Conservation (phyloP, 2,888 invertebrate species). For the Brachyptera putata region DNA sequence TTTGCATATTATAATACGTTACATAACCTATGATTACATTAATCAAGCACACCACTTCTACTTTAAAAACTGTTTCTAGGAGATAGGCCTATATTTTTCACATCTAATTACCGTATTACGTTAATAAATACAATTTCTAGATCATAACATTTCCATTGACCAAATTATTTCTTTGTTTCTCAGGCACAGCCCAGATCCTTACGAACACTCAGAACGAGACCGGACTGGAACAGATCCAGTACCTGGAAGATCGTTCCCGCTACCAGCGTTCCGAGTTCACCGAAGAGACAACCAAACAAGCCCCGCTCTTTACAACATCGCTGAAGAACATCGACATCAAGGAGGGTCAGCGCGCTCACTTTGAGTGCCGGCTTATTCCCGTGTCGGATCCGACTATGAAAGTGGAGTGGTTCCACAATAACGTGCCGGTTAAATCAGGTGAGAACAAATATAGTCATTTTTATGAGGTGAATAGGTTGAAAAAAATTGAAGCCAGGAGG, state of each 20-base stretch:
- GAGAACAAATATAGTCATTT: no score
- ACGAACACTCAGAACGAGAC: constrained; percentile 83
- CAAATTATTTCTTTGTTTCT: no score
- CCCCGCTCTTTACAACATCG: constrained; percentile 90
- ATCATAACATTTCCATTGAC: no score
- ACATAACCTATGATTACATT: no score
- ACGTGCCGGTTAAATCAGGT: constrained; percentile 79
- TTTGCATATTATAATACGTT: no score
- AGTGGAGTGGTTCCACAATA: constrained; percentile 95
- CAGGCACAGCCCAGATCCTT: constrained; percentile 66
- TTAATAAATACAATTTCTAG: no score
- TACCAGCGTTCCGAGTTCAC: constrained; percentile 69
- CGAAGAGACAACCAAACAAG: constrained; percentile 83
- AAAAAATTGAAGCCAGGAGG: no score
- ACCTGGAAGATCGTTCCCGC: constrained; percentile 77
- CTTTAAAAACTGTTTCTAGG: no score
- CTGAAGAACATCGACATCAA: constrained; percentile 87
- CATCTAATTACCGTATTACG: no score
- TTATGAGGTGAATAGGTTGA: no score
- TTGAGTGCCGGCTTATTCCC: constrained; percentile 90
- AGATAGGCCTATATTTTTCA: no score
- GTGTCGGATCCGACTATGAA: constrained; percentile 90
- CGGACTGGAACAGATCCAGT: constrained; percentile 84
- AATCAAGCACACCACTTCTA: no score
- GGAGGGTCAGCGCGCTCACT: constrained; percentile 92